Percentiles rank a stretch among this genome's conserved stretches.
Evolutionary conservation across 1,140 invertebrate genomes (phyloP).

Genomic region (Drosophila funebris): DNA sequence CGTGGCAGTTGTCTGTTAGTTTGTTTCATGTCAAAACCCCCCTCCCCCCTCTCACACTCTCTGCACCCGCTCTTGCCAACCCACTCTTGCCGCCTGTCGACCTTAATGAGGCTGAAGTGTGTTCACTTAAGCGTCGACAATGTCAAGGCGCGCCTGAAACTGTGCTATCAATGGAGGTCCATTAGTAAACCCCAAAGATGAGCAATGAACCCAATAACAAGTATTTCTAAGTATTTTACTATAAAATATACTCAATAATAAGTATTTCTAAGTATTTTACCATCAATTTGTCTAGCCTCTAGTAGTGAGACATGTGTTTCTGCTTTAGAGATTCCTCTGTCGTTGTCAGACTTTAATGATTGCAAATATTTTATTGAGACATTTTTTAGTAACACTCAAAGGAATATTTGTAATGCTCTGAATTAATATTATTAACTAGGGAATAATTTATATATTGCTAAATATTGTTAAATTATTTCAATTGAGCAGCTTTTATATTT

Average conservation of each 20-base stretch:
- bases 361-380: background rate
- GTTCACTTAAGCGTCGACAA: slow-evolving; percentile 14
- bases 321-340: background rate
- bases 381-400: too few relatives aligned
- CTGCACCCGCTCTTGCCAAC: background rate
- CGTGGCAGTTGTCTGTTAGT: slow-evolving; percentile 16
- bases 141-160: slow-evolving; percentile 35
- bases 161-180: slow-evolving; percentile 4
- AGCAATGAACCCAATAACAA: slow-evolving; percentile 8
- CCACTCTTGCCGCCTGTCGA: background rate
- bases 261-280: background rate
- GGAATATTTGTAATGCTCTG: too few relatives aligned
- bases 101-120: slow-evolving; percentile 43
- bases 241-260: background rate
- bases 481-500: too few relatives aligned
- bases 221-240: background rate
- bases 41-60: background rate
- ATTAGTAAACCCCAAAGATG: slow-evolving; percentile 5
- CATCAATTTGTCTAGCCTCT: too few relatives aligned
- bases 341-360: background rate
- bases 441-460: too few relatives aligned
- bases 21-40: slow-evolving; percentile 25
- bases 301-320: background rate
- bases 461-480: too few relatives aligned
- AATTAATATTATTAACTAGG: too few relatives aligned